phyloP scores from a whole-genome alignment of 2,797 vertebrate species.

The Chelonia mydas region DNA sequence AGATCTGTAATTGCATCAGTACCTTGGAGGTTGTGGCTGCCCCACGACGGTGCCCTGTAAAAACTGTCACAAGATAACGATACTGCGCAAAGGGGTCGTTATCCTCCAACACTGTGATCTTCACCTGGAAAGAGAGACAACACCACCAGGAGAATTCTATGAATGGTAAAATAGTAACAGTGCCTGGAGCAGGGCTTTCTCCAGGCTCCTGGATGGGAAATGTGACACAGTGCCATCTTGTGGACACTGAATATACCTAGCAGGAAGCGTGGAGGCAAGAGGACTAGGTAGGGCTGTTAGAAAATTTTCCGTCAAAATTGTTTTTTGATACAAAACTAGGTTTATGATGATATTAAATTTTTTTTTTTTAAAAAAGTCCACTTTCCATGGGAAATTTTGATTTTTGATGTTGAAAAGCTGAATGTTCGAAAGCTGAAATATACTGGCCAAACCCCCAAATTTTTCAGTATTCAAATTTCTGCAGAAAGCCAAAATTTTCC shows the following conservation, averaged over 20 bases:
- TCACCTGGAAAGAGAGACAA: slow-evolving; percentile 82
- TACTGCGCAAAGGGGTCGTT: slow-evolving; percentile 94
- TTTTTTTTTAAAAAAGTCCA: no score
- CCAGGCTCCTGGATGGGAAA: neutral
- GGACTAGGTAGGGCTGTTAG: neutral
- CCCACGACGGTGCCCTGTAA: slow-evolving; percentile 90
- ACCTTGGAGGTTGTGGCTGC: slow-evolving; percentile 94
- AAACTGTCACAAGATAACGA: slow-evolving; percentile 90
- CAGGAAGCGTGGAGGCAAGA: neutral
- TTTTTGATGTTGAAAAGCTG: neutral
- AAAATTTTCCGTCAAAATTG: neutral
- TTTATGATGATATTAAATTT: neutral
- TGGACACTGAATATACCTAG: neutral
- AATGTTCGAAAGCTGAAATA: neutral
- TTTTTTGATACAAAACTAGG: neutral
- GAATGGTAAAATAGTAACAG: neutral
- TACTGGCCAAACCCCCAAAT: neutral
- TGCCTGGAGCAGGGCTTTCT: neutral
- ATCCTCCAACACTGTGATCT: slow-evolving; percentile 91
- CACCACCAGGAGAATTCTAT: neutral
- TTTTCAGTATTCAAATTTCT: neutral
- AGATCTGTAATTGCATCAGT: neutral
- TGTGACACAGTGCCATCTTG: neutral
- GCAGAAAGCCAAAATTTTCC: neutral
- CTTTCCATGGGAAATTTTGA: neutral